phyloP scores from a whole-genome alignment of 2,888 invertebrate genomes.

The Limnephilus marmoratus region DNA sequence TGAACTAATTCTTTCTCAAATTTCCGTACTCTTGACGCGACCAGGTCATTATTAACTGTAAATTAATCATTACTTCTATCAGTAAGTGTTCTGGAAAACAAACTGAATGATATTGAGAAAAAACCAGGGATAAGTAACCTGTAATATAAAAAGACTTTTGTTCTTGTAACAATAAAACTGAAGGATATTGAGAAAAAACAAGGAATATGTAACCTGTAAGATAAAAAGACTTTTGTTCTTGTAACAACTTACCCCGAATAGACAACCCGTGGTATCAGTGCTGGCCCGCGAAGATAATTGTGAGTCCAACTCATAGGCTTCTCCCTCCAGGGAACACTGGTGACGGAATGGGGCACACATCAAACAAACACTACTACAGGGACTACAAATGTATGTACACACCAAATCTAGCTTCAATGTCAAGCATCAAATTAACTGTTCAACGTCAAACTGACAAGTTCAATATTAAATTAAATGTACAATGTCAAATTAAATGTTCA shows the following conservation, averaged over 20 bases:
- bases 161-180: not conserved
- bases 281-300: conserved; percentile 70
- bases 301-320: conserved; percentile 71
- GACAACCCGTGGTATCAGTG: conserved; percentile 73
- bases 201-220: not conserved
- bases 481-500: no score
- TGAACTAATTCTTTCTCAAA: not conserved
- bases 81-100: not conserved
- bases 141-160: no score
- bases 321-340: conserved; percentile 68
- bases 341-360: conserved; percentile 28
- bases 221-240: not conserved
- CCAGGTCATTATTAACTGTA: not conserved
- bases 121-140: not conserved
- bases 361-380: not conserved
- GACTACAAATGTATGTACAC: conserved; percentile 30
- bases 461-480: no score
- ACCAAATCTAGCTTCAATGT: not conserved
- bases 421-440: no score
- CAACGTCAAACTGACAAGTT: no score
- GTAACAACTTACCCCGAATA: conserved; percentile 71
- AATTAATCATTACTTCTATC: not conserved
- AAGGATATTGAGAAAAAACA: not conserved
- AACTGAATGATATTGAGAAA: not conserved
- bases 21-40: not conserved